Conservation (phyloP, 1,140 invertebrate species). For the Temnothorax longispinosus region DNA sequence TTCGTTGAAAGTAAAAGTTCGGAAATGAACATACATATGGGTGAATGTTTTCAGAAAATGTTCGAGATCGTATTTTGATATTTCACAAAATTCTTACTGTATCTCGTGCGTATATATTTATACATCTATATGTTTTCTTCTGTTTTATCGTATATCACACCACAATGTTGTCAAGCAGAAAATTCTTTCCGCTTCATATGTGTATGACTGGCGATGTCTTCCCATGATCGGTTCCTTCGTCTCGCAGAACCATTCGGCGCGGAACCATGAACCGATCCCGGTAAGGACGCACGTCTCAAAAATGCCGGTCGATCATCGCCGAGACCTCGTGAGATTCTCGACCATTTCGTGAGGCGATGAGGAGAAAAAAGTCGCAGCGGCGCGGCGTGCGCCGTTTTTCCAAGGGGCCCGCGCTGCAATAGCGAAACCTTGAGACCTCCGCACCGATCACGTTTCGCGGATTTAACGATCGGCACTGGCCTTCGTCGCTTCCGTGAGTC, state of each 20-base stretch:
- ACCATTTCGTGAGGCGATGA: background rate
- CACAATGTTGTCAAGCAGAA: background rate
- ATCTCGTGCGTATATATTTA: background rate
- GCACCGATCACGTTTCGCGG: background rate
- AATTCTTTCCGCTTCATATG: background rate
- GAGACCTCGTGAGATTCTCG: constrained; percentile 1
- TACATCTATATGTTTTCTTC: background rate
- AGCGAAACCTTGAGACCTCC: constrained; percentile 19
- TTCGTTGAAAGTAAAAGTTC: background rate
- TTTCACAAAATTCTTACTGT: background rate
- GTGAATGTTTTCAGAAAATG: background rate
- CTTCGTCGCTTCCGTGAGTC: constrained; percentile 58
- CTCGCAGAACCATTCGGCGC: too few species aligned
- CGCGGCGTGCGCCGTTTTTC: background rate
- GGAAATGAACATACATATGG: background rate
- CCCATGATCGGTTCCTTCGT: background rate
- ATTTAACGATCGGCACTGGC: constrained; percentile 47
- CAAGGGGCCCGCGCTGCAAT: background rate
- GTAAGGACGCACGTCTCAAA: background rate
- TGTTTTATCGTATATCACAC: background rate
- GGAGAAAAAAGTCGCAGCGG: background rate
- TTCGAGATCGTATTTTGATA: background rate
- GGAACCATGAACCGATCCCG: background rate
- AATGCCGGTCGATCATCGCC: background rate
- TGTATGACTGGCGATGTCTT: background rate